Conservation (phyloP, 2,113 vertebrate species). For the Crotalus horridus region DNA sequence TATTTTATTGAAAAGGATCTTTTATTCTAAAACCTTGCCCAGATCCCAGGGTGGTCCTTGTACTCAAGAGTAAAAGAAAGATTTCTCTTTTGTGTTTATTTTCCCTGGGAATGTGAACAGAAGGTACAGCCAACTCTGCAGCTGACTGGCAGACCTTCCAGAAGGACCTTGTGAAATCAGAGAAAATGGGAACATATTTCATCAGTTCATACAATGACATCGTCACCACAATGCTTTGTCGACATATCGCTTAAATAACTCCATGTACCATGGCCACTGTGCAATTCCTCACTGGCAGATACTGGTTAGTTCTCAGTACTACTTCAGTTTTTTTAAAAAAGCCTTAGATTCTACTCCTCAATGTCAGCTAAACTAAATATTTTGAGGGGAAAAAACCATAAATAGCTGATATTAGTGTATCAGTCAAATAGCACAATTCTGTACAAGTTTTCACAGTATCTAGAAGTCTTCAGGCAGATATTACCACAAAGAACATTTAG, state of each 20-base stretch:
- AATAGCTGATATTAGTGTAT: not conserved
- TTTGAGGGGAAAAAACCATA: not conserved
- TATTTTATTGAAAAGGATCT: not conserved
- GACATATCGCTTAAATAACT: not conserved
- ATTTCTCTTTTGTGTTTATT: not conserved
- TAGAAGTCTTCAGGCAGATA: not conserved
- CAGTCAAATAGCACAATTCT: not conserved
- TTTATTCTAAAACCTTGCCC: not conserved
- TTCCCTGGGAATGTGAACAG: not conserved
- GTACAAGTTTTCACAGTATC: not conserved
- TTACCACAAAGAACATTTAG: not conserved
- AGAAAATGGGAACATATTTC: not conserved
- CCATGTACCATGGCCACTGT: no score
- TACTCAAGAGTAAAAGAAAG: not conserved
- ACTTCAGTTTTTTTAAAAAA: not conserved
- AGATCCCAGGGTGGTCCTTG: not conserved
- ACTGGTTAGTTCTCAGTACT: not conserved
- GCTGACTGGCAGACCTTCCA: not conserved
- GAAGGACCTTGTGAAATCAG: not conserved
- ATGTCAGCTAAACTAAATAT: not conserved
- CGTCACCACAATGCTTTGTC: not conserved
- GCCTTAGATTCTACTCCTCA: not conserved
- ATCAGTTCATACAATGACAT: not conserved
- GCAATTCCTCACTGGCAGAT: not conserved
- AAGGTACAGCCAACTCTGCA: not conserved